A percentile compares a stretch with the other conserved stretches of the same genome.
These are phyloP conservation scores for Pseudonaja textilis DNA, from an alignment of 2,113 vertebrate species.

Conservation along the genomic window DNA sequence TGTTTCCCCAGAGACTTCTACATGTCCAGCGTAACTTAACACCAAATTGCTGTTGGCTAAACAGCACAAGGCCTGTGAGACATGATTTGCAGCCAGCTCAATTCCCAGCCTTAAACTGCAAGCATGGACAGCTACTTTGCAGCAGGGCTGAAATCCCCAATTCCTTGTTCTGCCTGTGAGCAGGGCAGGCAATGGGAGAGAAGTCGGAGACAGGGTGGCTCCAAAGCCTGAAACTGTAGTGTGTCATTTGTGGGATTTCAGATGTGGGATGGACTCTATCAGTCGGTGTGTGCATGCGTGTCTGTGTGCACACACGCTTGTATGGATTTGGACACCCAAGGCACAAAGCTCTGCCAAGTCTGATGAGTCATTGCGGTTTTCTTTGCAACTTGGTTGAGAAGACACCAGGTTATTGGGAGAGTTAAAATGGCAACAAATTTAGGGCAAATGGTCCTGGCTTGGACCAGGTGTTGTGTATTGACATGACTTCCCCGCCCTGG, in stretches of 20 bases:
- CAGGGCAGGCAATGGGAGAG: background rate
- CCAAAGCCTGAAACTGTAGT: background rate
- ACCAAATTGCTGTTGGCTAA: conserved; percentile 4
- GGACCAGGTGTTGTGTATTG: background rate
- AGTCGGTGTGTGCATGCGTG: background rate
- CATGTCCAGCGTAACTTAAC: background rate
- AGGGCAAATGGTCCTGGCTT: background rate
- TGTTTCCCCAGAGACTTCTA: background rate
- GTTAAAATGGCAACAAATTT: background rate
- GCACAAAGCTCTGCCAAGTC: background rate
- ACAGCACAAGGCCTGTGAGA: background rate
- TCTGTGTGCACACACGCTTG: no score
- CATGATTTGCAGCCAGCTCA: background rate
- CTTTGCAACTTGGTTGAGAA: background rate
- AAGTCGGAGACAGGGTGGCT: background rate
- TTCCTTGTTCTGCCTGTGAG: background rate
- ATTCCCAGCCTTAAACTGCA: background rate
- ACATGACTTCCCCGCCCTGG: background rate
- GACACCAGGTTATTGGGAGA: background rate
- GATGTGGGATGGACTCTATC: background rate
- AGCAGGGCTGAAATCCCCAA: background rate
- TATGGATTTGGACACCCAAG: background rate
- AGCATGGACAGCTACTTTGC: background rate
- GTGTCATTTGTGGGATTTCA: background rate
- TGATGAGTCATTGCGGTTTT: conserved; percentile 6